Evolutionary conservation across 2,113 vertebrate species (phyloP).

Genomic region (Semicossyphus pulcher): DNA sequence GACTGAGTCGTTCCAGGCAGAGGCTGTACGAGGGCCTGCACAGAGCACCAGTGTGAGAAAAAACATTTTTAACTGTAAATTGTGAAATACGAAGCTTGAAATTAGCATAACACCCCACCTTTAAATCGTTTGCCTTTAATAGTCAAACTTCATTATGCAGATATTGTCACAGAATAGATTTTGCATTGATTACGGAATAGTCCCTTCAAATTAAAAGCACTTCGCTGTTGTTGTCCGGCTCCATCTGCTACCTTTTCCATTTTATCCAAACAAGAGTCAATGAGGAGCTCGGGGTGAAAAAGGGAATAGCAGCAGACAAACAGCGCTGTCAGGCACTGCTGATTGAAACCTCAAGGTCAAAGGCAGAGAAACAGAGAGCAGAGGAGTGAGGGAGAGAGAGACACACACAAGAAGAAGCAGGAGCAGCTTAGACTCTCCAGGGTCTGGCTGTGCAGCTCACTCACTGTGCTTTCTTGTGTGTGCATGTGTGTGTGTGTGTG

Average conservation of each 20-base stretch:
- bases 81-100: too few species aligned
- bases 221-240: background rate
- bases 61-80: too few species aligned
- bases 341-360: slow-evolving; percentile 85
- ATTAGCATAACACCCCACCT: too few species aligned
- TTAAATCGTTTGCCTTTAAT: background rate
- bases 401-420: slow-evolving; percentile 28
- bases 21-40: too few species aligned
- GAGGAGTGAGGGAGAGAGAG: slow-evolving; percentile 32
- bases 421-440: slow-evolving; percentile 67
- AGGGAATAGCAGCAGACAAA: slow-evolving; percentile 54
- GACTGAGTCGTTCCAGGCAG: too few species aligned
- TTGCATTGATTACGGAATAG: background rate
- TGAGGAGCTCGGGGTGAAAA: slow-evolving; percentile 45
- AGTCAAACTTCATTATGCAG: background rate
- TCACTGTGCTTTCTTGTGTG: slow-evolving; percentile 44
- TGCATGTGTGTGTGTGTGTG: slow-evolving; percentile 31
- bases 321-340: slow-evolving; percentile 72
- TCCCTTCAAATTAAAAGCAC: slow-evolving; percentile 15
- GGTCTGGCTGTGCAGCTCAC: slow-evolving; percentile 65
- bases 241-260: slow-evolving; percentile 21
- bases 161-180: slow-evolving; percentile 12
- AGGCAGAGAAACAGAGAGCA: slow-evolving; percentile 44
- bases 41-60: too few species aligned
- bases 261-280: slow-evolving; percentile 54